phyloP scores from a whole-genome alignment of 1,140 invertebrate species.

The Calephelis nemesis region DNA sequence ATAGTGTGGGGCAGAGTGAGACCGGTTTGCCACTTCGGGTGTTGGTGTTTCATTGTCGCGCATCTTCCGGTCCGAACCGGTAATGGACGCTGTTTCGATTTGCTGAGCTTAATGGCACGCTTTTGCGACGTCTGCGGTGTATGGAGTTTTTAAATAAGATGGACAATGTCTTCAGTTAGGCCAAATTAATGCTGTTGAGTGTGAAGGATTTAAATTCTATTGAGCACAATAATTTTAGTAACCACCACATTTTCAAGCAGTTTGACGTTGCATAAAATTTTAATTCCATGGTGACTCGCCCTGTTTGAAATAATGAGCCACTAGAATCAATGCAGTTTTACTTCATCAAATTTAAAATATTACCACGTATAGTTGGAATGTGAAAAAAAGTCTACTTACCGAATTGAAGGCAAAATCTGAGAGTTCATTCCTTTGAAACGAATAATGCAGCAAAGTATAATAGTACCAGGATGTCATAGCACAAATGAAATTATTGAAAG shows the following conservation, averaged over 20 bases:
- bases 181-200: constrained; percentile 9
- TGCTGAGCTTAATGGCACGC: constrained; percentile 65
- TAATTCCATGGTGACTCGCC: not conserved
- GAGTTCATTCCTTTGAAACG: not conserved
- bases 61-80: constrained; percentile 18
- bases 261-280: constrained; percentile 5
- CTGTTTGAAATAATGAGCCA: not conserved
- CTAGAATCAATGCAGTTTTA: constrained; percentile 7
- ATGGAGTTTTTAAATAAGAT: constrained; percentile 13
- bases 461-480: too few relatives aligned
- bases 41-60: constrained; percentile 37
- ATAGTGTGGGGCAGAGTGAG: constrained; percentile 27
- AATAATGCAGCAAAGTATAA: not conserved
- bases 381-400: not conserved
- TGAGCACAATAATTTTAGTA: constrained; percentile 7
- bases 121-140: constrained; percentile 39
- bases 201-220: constrained; percentile 8
- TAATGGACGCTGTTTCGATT: constrained; percentile 45
- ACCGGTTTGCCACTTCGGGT: constrained; percentile 37
- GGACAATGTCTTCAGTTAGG: constrained; percentile 7
- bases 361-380: not conserved
- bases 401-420: not conserved
- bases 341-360: not conserved
- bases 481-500: too few relatives aligned
- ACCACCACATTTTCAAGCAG: constrained; percentile 1